Conservation (phyloP, 2,797 vertebrate genomes). For the Valencia hispanica region DNA sequence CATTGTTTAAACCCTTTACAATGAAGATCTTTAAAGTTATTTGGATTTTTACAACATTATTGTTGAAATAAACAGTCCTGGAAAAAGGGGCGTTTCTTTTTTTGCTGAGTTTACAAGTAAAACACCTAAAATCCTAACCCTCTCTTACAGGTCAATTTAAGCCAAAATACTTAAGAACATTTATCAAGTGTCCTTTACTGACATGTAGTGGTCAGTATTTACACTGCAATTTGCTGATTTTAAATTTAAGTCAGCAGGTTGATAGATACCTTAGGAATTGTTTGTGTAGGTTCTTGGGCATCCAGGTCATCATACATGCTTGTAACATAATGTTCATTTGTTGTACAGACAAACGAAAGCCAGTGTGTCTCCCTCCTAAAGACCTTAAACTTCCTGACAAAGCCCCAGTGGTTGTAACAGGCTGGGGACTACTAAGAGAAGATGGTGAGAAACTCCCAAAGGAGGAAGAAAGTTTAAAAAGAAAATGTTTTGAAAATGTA, state of each 20-base stretch:
- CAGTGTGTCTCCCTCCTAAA: conserved; percentile 89
- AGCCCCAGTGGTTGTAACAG: conserved; percentile 78
- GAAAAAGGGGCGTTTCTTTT: no score
- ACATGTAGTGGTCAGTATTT: conserved; percentile 48
- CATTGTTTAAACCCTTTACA: no score
- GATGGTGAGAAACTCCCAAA: conserved; percentile 65
- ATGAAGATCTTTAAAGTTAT: no score
- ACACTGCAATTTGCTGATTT: conserved; percentile 11
- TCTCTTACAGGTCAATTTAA: neutral
- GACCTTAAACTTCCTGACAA: conserved; percentile 67
- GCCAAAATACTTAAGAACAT: neutral
- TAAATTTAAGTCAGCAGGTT: neutral
- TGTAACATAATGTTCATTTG: neutral
- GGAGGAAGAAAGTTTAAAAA: neutral
- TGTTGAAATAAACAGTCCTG: no score
- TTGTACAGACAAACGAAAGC: conserved; percentile 74
- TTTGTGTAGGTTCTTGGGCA: neutral
- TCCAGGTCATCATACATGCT: neutral
- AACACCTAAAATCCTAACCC: neutral
- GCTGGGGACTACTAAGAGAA: conserved; percentile 88
- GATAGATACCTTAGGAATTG: neutral
- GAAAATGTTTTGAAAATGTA: neutral
- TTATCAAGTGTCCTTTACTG: conserved; percentile 6
- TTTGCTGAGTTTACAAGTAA: no score
- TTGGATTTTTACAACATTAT: no score